Evolutionary conservation across 1,140 invertebrate genomes (phyloP).

Genomic region (Drosophila melanica): DNA sequence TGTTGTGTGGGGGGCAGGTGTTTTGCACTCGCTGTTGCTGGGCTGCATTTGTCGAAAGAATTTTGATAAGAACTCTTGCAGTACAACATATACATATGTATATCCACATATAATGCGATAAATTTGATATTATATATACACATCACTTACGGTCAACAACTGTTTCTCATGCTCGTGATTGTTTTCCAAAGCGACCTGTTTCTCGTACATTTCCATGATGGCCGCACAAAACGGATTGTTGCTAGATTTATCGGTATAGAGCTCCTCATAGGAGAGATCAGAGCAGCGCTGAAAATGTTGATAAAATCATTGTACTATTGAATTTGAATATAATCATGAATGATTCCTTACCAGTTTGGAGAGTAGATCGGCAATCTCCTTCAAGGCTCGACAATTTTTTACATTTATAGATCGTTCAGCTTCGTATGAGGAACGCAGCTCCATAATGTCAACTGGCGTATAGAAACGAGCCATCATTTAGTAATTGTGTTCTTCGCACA

Average conservation of each 20-base stretch:
- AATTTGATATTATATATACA: background rate
- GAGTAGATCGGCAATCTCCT: constrained; percentile 61
- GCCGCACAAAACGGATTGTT: constrained; percentile 63
- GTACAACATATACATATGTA: constrained; percentile 20
- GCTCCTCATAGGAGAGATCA: constrained; percentile 51
- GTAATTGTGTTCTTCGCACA: no score
- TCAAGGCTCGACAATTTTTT: constrained; percentile 40
- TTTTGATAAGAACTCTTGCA: constrained; percentile 36
- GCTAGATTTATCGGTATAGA: constrained; percentile 37
- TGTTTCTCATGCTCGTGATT: background rate
- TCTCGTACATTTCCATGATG: constrained; percentile 36
- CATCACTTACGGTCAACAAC: constrained; percentile 41
- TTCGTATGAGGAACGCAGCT: constrained; percentile 27
- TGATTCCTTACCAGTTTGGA: constrained; percentile 49
- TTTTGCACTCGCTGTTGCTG: constrained; percentile 44
- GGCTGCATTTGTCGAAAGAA: constrained; percentile 46
- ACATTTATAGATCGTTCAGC: constrained; percentile 19
- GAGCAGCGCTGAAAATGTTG: constrained; percentile 12
- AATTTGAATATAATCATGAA: background rate
- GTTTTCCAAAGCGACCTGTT: constrained; percentile 2
- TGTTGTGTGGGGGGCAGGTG: constrained; percentile 22
- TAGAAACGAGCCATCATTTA: background rate
- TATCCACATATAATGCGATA: background rate
- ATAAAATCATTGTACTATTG: no score
- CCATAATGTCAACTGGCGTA: constrained; percentile 3